Evolutionary conservation across 2,113 vertebrate species (phyloP).

Genomic region (Hiodon tergisus): DNA sequence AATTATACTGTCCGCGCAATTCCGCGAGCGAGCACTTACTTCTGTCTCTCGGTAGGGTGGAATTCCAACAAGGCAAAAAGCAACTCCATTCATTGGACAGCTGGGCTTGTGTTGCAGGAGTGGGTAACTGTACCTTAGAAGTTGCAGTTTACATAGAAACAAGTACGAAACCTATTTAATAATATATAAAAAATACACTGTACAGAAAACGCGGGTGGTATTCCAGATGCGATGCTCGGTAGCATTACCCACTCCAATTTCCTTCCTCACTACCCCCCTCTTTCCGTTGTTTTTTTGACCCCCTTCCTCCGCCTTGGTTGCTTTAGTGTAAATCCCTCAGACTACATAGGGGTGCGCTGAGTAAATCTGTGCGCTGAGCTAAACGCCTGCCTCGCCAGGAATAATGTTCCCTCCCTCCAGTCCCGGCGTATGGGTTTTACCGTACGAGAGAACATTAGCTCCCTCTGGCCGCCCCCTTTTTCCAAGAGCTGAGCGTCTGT

Average conservation of each 20-base stretch:
- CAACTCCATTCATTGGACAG: slow-evolving; percentile 95
- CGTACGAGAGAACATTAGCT: slow-evolving; percentile 40
- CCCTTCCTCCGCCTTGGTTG: slow-evolving; percentile 44
- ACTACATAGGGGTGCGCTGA: slow-evolving; percentile 31
- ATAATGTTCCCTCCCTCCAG: slow-evolving; percentile 15
- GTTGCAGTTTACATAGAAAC: slow-evolving; percentile 21
- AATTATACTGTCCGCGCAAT: slow-evolving; percentile 11
- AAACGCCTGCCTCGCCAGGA: slow-evolving; percentile 23
- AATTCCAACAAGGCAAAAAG: slow-evolving; percentile 97
- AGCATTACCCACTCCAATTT: slow-evolving; percentile 34
- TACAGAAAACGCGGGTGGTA: not conserved
- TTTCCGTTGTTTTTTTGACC: slow-evolving; percentile 48
- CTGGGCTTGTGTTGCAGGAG: slow-evolving; percentile 49
- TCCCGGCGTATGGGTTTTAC: slow-evolving; percentile 19
- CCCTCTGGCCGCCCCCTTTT: slow-evolving; percentile 47
- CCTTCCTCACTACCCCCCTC: slow-evolving; percentile 45
- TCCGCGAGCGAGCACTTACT: slow-evolving; percentile 51
- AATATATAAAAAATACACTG: not conserved
- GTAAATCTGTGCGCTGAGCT: slow-evolving; percentile 38
- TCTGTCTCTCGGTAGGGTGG: slow-evolving; percentile 75
- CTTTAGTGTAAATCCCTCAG: slow-evolving; percentile 52
- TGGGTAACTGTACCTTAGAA: slow-evolving; percentile 34
- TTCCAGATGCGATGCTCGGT: slow-evolving; percentile 28
- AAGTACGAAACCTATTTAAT: not conserved
- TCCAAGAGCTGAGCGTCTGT: not conserved